Conservation (phyloP, 2,113 vertebrate species). For the Pogonocichla stellata region DNA sequence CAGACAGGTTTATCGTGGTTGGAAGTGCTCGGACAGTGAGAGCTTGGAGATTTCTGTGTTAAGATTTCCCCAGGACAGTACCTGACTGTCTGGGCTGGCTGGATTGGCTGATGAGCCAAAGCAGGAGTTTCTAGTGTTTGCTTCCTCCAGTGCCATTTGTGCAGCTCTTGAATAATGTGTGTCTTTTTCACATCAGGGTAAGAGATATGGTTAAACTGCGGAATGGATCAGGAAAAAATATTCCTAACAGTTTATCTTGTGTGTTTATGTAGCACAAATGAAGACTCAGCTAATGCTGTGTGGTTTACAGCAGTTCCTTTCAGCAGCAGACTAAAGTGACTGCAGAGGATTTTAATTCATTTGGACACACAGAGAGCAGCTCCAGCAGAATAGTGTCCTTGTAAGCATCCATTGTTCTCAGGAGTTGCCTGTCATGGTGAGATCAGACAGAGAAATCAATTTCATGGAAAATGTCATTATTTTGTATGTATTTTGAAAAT, state of each 20-base stretch:
- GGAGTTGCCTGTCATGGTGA: neutral
- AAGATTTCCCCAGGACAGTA: neutral
- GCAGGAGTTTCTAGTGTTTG: neutral
- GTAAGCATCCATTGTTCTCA: neutral
- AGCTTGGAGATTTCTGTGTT: neutral
- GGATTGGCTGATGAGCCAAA: neutral
- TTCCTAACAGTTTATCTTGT: neutral
- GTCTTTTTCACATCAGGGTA: neutral
- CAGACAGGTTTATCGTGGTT: neutral
- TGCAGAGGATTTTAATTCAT: slow-evolving; percentile 2
- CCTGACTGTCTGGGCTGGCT: neutral
- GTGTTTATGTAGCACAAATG: neutral
- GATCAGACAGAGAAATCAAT: neutral
- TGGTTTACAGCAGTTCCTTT: neutral
- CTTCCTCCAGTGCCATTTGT: neutral
- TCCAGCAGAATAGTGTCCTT: neutral
- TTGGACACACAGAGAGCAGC: neutral
- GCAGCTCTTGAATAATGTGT: neutral
- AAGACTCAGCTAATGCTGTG: neutral
- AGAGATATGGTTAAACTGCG: neutral
- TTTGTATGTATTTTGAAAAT: neutral
- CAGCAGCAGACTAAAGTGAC: neutral
- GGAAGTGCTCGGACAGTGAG: neutral
- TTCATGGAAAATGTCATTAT: neutral
- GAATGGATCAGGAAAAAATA: neutral